A percentile compares a stretch with the other conserved stretches of the same genome.
Conservation (phyloP, 2,113 vertebrate genomes). For the Xenopus borealis region DNA sequence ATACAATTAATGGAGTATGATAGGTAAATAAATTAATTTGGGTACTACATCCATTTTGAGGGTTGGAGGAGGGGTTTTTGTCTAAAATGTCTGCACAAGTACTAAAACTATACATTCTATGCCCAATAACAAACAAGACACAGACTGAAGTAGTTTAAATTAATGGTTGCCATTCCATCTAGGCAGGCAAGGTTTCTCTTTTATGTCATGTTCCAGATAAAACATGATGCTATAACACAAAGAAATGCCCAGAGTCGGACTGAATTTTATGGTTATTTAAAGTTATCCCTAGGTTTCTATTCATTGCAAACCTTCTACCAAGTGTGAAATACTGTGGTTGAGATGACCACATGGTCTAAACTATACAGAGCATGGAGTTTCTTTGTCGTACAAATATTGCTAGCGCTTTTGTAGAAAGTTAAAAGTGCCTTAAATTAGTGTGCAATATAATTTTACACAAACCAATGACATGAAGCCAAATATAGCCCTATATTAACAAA, state of each 20-base stretch:
- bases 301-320: constrained; percentile 17
- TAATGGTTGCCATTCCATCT: constrained; percentile 27
- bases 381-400: too few species aligned
- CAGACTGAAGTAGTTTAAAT: constrained; percentile 1
- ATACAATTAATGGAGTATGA: too few species aligned
- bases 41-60: too few species aligned
- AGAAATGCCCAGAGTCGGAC: constrained; percentile 12
- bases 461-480: too few species aligned
- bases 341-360: not conserved
- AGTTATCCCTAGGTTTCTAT: constrained; percentile 6
- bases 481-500: too few species aligned
- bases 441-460: too few species aligned
- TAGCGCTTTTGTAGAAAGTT: too few species aligned
- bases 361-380: not conserved
- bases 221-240: constrained; percentile 30
- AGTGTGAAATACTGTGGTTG: constrained; percentile 14
- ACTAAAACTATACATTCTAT: not conserved
- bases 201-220: constrained; percentile 31
- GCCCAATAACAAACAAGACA: constrained; percentile 6
- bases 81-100: too few species aligned
- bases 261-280: constrained; percentile 30
- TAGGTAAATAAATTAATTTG: too few species aligned
- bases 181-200: constrained; percentile 24
- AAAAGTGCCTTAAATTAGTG: too few species aligned
- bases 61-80: too few species aligned